phyloP scores from a whole-genome alignment of 1,140 invertebrate genomes.

The Ceratosolen fusciceps region DNA sequence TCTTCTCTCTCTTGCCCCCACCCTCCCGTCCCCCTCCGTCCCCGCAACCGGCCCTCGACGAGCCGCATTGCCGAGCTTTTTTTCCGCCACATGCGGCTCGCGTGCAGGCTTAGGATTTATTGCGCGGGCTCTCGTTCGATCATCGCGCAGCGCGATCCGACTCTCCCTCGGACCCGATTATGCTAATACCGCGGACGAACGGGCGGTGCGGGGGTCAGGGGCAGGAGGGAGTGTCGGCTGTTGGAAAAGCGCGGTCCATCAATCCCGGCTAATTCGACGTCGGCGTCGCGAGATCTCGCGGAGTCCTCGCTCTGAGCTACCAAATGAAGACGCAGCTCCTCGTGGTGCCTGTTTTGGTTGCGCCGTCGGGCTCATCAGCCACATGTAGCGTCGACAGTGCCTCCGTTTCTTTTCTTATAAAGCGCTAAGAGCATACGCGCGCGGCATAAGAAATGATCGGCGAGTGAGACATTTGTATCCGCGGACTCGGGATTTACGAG shows the following conservation, averaged over 20 bases:
- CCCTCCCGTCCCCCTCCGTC: neutral
- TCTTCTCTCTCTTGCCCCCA: neutral
- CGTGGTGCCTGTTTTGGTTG: neutral
- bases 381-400: neutral
- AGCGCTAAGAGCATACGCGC: neutral
- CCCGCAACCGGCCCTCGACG: neutral
- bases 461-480: slow-evolving; percentile 21
- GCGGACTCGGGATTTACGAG: slow-evolving; percentile 14
- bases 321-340: too few relatives aligned
- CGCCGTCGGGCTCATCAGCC: neutral
- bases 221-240: too few relatives aligned
- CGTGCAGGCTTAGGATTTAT: neutral
- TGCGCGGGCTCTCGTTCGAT: too few relatives aligned
- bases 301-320: too few relatives aligned
- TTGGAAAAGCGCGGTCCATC: too few relatives aligned
- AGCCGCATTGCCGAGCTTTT: too few relatives aligned
- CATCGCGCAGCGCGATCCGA: too few relatives aligned
- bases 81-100: neutral
- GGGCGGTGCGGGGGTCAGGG: too few relatives aligned
- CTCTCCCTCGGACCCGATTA: too few relatives aligned
- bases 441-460: slow-evolving; percentile 16
- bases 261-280: too few relatives aligned
- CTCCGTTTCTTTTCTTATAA: neutral
- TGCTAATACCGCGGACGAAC: too few relatives aligned
- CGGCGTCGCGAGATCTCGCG: too few relatives aligned